Evolutionary conservation across 2,113 vertebrate genomes (phyloP).

Genomic region (Crypturellus undulatus): DNA sequence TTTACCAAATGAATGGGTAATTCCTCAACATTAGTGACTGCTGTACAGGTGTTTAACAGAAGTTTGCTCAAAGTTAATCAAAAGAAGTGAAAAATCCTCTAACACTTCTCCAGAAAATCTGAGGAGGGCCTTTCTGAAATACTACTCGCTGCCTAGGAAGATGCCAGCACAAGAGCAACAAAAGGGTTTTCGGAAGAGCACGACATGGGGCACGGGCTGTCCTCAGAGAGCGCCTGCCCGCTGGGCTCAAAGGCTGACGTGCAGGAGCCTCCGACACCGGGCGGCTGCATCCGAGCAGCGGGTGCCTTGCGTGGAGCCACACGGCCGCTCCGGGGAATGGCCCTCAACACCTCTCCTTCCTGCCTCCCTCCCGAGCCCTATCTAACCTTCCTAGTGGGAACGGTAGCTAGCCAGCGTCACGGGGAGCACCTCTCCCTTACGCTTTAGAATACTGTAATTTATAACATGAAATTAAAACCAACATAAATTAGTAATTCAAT

Average conservation of each 20-base stretch:
- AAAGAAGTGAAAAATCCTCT: neutral
- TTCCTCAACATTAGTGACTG: neutral
- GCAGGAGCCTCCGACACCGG: neutral
- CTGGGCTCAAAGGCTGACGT: neutral
- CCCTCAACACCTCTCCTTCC: conserved; percentile 35
- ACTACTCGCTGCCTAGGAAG: neutral
- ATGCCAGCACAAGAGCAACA: neutral
- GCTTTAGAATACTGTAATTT: conserved; percentile 77
- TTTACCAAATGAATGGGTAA: neutral
- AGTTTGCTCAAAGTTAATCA: neutral
- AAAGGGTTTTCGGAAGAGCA: neutral
- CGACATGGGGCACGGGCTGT: neutral
- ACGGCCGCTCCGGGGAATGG: no score
- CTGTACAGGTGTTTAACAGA: neutral
- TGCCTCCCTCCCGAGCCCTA: conserved; percentile 26
- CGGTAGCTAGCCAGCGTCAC: conserved; percentile 62
- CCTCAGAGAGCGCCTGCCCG: neutral
- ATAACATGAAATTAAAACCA: conserved; percentile 79
- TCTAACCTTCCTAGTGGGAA: conserved; percentile 49
- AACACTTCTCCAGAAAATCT: neutral
- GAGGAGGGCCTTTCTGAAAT: neutral
- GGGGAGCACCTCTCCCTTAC: conserved; percentile 65
- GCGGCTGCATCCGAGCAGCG: no score
- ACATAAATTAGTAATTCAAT: conserved; percentile 81
- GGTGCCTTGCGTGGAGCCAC: no score